Evolutionary conservation across 2,797 vertebrate species (phyloP), one percentile per base, ranked within the genome.

Genomic region (Limnodromus scolopaceus): DNA sequence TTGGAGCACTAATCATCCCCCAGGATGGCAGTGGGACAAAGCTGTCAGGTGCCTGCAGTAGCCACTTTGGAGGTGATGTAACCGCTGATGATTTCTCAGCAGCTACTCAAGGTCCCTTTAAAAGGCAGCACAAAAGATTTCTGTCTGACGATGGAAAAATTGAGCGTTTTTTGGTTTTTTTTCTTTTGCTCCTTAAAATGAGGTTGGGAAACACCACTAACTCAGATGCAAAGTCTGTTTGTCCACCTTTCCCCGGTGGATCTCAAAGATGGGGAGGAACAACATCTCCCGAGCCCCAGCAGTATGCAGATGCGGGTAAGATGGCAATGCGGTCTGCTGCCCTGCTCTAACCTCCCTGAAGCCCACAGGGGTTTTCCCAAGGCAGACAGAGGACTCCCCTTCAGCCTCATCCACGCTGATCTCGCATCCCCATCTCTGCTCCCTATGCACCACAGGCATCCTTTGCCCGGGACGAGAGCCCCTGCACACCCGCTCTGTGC

Each of bases 91-190:
- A 76, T 94, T 92, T 81, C 65, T 92, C 55, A 93, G 89, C 94
- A 72, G 74, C 79, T 68, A 68, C 51, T 82, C 80, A 28, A 83
- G 74, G 86, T 58, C 82, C 76, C 84, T 93, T 97, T 90, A 90
- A 92, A 92, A 95, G 74, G 83, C 79, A 95, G 74, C 87, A 96
- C 89, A 96, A 96, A 95, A 84, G 82, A 89, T 69, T 92, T 76
- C 79, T 65, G 87, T 87, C 76, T 43, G 57, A 57, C 0, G 3
- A 80, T 10, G 49, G 41, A 81, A 91, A 94, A 92, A 92, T 51
- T 10, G 81, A 93, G 60, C 16, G 14, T 0, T 2, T 3, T 25
- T 5, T 43, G 1, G 6, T 7, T 65, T 55, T 65, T 66, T 28
- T 1, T 38, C 14, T 65, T 66, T 39, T 60, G 12, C 60, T 84